Evolutionary conservation across 1,140 invertebrate genomes (phyloP).

Genomic region (Linepithema humile): DNA sequence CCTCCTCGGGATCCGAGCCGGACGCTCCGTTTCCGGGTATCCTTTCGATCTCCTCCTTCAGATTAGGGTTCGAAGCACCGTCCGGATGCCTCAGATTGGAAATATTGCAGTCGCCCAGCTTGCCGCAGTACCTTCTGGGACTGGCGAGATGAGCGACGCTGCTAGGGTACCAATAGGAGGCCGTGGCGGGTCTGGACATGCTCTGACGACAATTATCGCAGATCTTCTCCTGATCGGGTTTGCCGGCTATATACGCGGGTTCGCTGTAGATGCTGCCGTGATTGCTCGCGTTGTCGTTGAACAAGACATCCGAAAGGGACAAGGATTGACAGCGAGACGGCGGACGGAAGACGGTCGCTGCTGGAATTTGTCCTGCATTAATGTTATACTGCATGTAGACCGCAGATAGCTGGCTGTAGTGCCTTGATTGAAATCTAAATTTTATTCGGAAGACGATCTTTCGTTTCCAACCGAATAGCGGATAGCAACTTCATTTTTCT

Average conservation of each 20-base stretch:
- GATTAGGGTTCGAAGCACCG: conserved; percentile 95
- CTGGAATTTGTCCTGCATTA: conserved; percentile 76
- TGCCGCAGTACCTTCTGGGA: conserved; percentile 82
- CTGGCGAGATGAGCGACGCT: conserved; percentile 84
- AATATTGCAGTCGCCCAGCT: conserved; percentile 86
- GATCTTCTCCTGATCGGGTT: conserved; percentile 89
- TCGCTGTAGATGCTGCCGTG: conserved; percentile 93
- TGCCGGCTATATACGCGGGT: conserved; percentile 88
- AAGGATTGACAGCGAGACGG: conserved; percentile 87
- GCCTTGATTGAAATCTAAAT: conserved; percentile 12
- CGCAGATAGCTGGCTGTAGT: conserved; percentile 29
- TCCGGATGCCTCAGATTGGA: conserved; percentile 93
- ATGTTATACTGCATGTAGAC: conserved; percentile 74
- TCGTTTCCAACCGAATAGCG: neutral
- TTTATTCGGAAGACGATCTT: neutral
- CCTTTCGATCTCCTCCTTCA: conserved; percentile 89
- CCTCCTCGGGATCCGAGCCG: conserved; percentile 85
- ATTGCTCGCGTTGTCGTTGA: conserved; percentile 87
- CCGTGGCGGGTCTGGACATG: conserved; percentile 89
- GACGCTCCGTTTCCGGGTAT: conserved; percentile 89
- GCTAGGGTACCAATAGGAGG: conserved; percentile 85
- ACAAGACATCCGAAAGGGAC: conserved; percentile 89
- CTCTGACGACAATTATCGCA: conserved; percentile 91
- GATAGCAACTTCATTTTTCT: neutral
- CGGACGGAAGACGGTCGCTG: conserved; percentile 80